These are phyloP conservation scores for Euura saliciscinereae DNA, from an alignment of 1,140 invertebrate species.

Conservation along the genomic window DNA sequence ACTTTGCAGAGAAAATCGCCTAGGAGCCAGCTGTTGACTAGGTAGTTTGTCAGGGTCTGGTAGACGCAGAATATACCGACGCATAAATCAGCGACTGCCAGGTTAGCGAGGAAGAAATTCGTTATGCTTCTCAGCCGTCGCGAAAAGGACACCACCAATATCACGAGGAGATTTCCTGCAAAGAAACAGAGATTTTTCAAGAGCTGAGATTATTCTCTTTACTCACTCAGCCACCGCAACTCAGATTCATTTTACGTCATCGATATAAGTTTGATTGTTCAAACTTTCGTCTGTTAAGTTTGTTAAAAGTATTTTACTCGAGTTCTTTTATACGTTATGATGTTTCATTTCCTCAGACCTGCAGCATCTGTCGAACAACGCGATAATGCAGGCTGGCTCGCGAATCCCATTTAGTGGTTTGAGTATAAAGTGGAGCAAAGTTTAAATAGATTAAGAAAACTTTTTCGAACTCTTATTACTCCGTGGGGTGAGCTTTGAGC, in stretches of 20 bases:
- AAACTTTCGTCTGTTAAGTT: not conserved
- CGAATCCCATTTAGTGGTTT: too few species aligned
- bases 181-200: conserved; percentile 35
- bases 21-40: conserved; percentile 79
- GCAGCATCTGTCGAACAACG: too few species aligned
- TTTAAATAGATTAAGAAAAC: too few species aligned
- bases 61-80: conserved; percentile 87
- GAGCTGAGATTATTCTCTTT: not conserved
- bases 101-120: conserved; percentile 84
- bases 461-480: too few species aligned
- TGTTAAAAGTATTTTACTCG: not conserved
- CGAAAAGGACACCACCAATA: conserved; percentile 79
- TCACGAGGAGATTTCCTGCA: conserved; percentile 82
- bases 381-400: too few species aligned
- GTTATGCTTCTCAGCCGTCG: conserved; percentile 79
- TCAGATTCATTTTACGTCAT: not conserved
- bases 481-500: too few species aligned
- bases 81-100: conserved; percentile 83
- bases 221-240: too few species aligned
- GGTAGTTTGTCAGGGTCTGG: conserved; percentile 79
- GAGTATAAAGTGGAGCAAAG: too few species aligned
- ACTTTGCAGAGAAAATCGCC: conserved; percentile 83
- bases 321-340: too few species aligned
- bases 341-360: too few species aligned
- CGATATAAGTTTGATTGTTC: not conserved